phyloP scores from a whole-genome alignment of 2,797 vertebrate species.

The Hafferia zeledoni region DNA sequence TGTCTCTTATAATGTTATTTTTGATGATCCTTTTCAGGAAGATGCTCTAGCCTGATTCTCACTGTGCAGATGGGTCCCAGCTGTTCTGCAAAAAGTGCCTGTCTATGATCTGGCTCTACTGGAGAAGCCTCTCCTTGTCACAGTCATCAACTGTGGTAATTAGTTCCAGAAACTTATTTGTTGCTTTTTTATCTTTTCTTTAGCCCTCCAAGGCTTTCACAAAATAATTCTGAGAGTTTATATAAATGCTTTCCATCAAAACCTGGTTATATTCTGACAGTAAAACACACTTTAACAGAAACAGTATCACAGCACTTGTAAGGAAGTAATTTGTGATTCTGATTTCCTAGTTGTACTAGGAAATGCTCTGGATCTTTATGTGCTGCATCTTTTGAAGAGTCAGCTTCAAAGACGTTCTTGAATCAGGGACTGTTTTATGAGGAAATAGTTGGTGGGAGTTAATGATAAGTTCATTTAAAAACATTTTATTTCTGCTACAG shows the following conservation, averaged over 20 bases:
- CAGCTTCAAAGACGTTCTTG: conserved; percentile 26
- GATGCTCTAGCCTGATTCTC: not conserved
- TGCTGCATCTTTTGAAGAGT: conserved; percentile 31
- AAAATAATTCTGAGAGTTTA: not conserved
- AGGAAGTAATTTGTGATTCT: conserved; percentile 33
- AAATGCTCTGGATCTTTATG: conserved; percentile 27
- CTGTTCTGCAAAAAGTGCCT: not conserved
- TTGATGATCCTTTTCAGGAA: not conserved
- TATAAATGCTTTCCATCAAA: not conserved
- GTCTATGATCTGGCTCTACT: not conserved
- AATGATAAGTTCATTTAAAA: conserved; percentile 11
- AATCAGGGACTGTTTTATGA: not conserved
- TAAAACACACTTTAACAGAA: not conserved
- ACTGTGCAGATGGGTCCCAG: not conserved
- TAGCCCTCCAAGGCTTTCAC: not conserved
- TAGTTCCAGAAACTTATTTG: not conserved
- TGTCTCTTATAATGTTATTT: not conserved
- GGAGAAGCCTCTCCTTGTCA: not conserved
- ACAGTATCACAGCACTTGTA: not conserved
- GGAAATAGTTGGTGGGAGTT: conserved; percentile 16
- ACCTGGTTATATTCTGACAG: not conserved
- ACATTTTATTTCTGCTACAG: conserved; percentile 1
- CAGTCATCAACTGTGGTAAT: not conserved
- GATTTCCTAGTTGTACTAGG: conserved; percentile 8
- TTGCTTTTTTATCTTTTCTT: not conserved